phyloP scores from a whole-genome alignment of 2,888 invertebrate genomes.

The Subacronicta megacephala region DNA sequence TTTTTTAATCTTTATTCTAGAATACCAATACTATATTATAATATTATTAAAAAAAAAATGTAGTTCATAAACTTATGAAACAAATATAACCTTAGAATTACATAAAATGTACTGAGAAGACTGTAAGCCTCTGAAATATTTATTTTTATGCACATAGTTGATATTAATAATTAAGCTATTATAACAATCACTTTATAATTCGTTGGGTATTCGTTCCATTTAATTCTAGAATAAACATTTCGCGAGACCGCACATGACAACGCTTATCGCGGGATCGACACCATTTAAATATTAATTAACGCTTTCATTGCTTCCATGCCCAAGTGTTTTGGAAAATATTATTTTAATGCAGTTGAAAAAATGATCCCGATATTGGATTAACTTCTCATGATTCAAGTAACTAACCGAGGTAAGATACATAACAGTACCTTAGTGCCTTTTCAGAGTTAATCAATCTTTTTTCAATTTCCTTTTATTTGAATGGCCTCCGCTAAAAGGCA shows the following conservation, averaged over 20 bases:
- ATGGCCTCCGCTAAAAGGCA: constrained; percentile 3
- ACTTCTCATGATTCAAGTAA: not conserved
- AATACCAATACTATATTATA: no score
- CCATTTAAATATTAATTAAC: constrained; percentile 19
- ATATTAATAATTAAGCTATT: no score
- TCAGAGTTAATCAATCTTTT: constrained; percentile 15
- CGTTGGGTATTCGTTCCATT: not conserved
- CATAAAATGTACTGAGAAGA: no score
- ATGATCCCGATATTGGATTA: not conserved
- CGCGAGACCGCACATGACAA: not conserved
- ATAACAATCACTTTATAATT: no score
- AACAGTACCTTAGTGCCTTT: constrained; percentile 7
- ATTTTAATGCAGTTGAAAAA: not conserved
- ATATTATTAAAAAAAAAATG: no score
- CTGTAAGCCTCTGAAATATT: no score
- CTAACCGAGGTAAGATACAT: not conserved
- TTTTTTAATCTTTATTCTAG: no score
- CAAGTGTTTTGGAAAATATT: constrained; percentile 5
- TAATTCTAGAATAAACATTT: constrained; percentile 4
- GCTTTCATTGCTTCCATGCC: not conserved
- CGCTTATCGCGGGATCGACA: constrained; percentile 3
- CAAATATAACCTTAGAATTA: no score
- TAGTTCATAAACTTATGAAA: no score
- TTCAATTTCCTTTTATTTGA: constrained; percentile 29
- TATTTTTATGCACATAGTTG: no score